Evolutionary conservation across 2,113 vertebrate species (phyloP), one percentile per base, ranked within the genome.

Genomic region (Leuciscus idus): DNA sequence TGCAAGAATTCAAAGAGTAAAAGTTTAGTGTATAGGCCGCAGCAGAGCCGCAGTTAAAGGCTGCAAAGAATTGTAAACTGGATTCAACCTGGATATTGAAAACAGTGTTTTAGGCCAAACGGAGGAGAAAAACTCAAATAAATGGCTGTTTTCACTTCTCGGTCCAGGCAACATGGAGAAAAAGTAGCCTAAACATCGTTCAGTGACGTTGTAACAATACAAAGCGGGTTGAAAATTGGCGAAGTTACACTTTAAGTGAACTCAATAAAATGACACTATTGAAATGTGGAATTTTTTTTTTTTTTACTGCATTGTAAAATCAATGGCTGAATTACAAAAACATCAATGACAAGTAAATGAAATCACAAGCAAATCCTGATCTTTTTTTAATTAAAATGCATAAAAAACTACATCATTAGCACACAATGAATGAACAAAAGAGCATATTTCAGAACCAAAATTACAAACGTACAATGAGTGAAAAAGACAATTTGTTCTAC

Each of bases 371-470:
- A 84, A 87, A 92, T 92, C 92, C 91, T 91, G 64, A 26, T 92
- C 64, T 93, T 92, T 94, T 91, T 93, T 95, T 95, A 92, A 95
- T 95, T 94, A 94, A 95, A 94, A 94, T 93, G 93, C 93, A 93
- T 95, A 70, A 92, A 95, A 96, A 95, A 95, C 92, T 93, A 95
- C 95, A 94, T 93, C 89, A 90, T 94, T 91, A 19, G 92, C 94
- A 94, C 94, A 95, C 86, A 80, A 85, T 85, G 64, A 86, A 90
- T 83, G 72, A 91, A 93, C 94, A 94, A 94, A 94, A 94, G 59
- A 83, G 83, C 92, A 94, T 92, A 91, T 70, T 93, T 93, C 88
- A 90, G 92, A 93, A 91, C 90, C 92, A 90, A 92, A 89, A 88
- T 89, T 87, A 93, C 92, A 92, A 75, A 94, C 92, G 91, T 95